These are phyloP conservation scores for Tetragonula clypearis DNA, from an alignment of 1,140 invertebrate species.

Conservation along the genomic window DNA sequence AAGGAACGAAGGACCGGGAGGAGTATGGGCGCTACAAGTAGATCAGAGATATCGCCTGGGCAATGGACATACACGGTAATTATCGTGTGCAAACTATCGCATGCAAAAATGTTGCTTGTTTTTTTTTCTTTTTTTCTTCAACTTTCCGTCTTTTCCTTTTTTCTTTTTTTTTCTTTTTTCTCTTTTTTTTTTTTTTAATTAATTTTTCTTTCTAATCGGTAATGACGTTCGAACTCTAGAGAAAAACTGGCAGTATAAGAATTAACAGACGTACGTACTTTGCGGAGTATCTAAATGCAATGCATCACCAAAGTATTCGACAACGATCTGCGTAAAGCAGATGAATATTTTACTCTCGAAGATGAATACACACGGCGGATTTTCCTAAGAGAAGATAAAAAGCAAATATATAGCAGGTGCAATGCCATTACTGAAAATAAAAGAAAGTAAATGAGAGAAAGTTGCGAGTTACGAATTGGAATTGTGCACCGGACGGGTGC, in stretches of 20 bases:
- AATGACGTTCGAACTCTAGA: background rate
- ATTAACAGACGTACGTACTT: slow-evolving; percentile 24
- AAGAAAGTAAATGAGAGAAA: background rate
- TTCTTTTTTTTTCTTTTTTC: too few species aligned
- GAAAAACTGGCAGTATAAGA: slow-evolving; percentile 38
- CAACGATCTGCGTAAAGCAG: background rate
- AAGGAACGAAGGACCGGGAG: background rate
- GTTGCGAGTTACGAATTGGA: background rate
- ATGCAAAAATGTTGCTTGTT: background rate
- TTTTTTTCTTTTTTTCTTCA: too few species aligned
- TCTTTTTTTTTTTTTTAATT: background rate
- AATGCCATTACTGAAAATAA: background rate
- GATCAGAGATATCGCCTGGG: slow-evolving; percentile 8
- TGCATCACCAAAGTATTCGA: background rate
- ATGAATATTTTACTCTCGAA: too few species aligned
- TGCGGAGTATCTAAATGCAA: background rate
- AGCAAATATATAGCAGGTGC: too few species aligned
- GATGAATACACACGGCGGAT: background rate
- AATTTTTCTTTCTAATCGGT: background rate
- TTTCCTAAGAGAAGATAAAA: too few species aligned
- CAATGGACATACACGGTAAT: background rate
- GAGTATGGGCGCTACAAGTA: slow-evolving; percentile 6
- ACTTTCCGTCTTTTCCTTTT: too few species aligned
- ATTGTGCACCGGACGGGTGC: too few species aligned
- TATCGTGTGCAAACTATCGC: background rate